Base-by-base conservation (phyloP, 2,888 invertebrate genomes). In the Cheilosia urbana region DNA sequence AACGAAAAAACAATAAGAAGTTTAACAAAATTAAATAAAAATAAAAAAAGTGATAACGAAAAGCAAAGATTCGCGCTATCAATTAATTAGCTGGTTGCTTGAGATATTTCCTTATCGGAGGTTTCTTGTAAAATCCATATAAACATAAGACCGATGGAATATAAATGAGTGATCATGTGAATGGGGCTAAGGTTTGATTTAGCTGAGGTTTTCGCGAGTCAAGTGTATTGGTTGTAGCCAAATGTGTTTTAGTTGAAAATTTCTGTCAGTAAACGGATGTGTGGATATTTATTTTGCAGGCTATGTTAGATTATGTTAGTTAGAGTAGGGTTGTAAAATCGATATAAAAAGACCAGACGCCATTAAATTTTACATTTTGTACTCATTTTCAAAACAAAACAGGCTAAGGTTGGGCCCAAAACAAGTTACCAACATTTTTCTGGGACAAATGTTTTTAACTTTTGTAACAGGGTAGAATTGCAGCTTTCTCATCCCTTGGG, bases 41-140 rank as follows among this genome's bases (percentile, higher is more conserved):
- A 55, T 34, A 57, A 68, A 40, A 55, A 45, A 57, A 68, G 34
- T 34, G 73, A 73, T 65, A 63, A 73, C 5, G 37, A 27, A 13
- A 15, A 45, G 42, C 30, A 19, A n/a, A 66, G 30, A 55, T 37
- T 47, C 15, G 53, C 27, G 77, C 55, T 77, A 77, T 77, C 69
- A 68, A 69, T 55, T 62, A 68, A 60, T 62, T 68, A 62, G 66
- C 51, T 58, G 45, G 45, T 58, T 42, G 66, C 37, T 68, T 76
- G 58, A 66, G 40, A 65, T 66, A 75, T 40, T 51, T 57, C 6
- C 24, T 66, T 76, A 76, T 68, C 66, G 21, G 51, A 19, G 7
- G 27, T 30, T 53, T 62, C 49, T 34, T n/a, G 40, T 34, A 17
- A 17, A 13, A 17, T 6, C 0, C 6, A 34, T 49, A 9, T 19